Evolutionary conservation across 2,797 vertebrate species (phyloP).

Genomic region (Sciurus vulgaris): DNA sequence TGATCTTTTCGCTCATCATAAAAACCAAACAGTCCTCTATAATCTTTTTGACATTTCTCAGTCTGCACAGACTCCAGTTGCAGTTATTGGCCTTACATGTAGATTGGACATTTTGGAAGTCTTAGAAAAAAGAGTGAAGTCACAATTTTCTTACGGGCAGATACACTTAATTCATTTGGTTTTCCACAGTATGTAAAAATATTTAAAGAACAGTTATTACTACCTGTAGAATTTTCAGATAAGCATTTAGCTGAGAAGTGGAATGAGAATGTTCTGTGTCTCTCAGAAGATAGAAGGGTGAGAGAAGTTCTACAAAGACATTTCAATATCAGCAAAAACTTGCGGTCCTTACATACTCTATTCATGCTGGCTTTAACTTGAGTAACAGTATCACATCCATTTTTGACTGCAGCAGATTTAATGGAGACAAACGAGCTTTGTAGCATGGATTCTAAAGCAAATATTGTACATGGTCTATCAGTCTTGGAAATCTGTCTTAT

Average conservation of each 20-base stretch:
- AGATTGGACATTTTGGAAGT: constrained; percentile 97
- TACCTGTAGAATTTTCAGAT: constrained; percentile 91
- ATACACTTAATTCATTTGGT: constrained; percentile 92
- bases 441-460: constrained; percentile 92
- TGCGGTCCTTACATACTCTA: constrained; percentile 92
- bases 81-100: constrained; percentile 96
- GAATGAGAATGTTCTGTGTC: constrained; percentile 92
- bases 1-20: constrained; percentile 97
- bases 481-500: constrained; percentile 97
- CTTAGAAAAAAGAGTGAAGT: constrained; percentile 98
- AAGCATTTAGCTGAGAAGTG: constrained; percentile 91
- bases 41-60: constrained; percentile 98
- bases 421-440: constrained; percentile 92
- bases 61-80: constrained; percentile 96
- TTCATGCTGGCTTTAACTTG: constrained; percentile 92
- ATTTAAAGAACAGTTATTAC: constrained; percentile 90
- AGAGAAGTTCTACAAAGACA: constrained; percentile 91
- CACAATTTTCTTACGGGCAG: constrained; percentile 97
- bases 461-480: constrained; percentile 96
- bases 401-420: constrained; percentile 90
- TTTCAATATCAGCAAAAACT: constrained; percentile 93
- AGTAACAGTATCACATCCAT: constrained; percentile 88
- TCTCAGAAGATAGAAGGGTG: constrained; percentile 91
- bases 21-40: constrained; percentile 98
- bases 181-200: constrained; percentile 92